A percentile compares a stretch with the other conserved stretches of the same genome.
phyloP scores from a whole-genome alignment of 2,888 invertebrate species.

The Aspidiotus rigidus region DNA sequence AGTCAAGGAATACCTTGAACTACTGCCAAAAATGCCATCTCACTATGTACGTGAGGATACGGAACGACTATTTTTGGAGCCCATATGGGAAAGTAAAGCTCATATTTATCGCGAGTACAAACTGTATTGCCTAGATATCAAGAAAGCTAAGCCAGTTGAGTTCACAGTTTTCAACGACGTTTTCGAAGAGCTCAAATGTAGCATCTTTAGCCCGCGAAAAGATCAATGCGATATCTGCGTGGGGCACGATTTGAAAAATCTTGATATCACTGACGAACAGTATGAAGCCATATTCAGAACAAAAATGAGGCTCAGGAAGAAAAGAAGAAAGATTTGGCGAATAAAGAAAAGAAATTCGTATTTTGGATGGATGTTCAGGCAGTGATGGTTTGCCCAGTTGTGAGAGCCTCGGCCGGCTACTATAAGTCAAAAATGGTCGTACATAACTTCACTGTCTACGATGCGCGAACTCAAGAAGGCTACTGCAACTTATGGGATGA shows the following conservation, averaged over 20 bases:
- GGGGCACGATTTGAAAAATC: not conserved
- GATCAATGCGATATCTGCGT: not conserved
- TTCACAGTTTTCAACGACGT: not conserved
- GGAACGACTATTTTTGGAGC: not conserved
- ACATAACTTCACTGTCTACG: not conserved
- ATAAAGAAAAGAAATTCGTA: not conserved
- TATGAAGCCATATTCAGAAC: not conserved
- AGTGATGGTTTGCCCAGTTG: not conserved
- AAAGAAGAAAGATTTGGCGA: not conserved
- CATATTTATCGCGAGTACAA: not conserved
- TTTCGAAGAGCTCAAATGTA: not conserved
- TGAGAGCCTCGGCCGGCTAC: not conserved
- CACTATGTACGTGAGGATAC: not conserved
- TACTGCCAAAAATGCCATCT: not conserved
- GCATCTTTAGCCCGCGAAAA: not conserved
- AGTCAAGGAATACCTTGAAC: not conserved
- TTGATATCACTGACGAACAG: not conserved
- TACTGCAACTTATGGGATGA: not conserved
- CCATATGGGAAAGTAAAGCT: not conserved
- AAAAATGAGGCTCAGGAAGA: not conserved
- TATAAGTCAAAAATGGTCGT: not conserved
- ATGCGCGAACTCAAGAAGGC: not conserved
- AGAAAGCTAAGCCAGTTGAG: not conserved
- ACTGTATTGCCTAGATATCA: accelerated
- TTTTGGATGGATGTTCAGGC: not conserved